Evolutionary conservation across 2,113 vertebrate genomes (phyloP).

Genomic region (Trematomus loennbergii): DNA sequence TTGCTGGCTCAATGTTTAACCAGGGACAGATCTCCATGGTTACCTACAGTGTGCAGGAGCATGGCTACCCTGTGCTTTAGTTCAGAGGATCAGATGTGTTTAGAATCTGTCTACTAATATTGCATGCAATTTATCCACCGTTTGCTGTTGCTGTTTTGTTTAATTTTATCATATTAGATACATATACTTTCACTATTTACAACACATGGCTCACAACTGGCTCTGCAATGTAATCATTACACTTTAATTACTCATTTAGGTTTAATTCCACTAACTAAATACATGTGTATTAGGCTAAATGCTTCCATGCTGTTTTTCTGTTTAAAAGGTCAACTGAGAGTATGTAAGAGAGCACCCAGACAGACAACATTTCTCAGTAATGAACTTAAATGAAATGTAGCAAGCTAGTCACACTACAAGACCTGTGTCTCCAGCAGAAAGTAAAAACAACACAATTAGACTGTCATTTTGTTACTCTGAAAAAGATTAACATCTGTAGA

Average conservation of each 20-base stretch:
- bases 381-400: constrained; percentile 54
- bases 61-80: constrained; percentile 8
- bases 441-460: constrained; percentile 28
- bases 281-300: constrained; percentile 61
- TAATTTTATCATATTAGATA: no score
- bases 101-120: neutral
- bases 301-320: constrained; percentile 38
- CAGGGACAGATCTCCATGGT: constrained; percentile 46
- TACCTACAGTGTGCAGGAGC: constrained; percentile 46
- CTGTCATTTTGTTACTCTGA: neutral
- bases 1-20: constrained; percentile 16
- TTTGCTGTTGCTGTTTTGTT: neutral
- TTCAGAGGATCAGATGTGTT: neutral
- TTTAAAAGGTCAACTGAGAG: constrained; percentile 45
- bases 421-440: constrained; percentile 22
- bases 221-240: neutral
- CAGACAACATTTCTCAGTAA: constrained; percentile 31
- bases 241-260: constrained; percentile 47
- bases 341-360: constrained; percentile 30
- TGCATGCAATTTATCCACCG: neutral
- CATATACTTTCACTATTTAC: neutral
- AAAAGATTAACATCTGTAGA: neutral
- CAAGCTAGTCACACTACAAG: constrained; percentile 50
- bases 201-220: constrained; percentile 17
- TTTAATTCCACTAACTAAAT: constrained; percentile 50